Conservation (phyloP, 1,140 invertebrate species). For the Polypedilum pembai region DNA sequence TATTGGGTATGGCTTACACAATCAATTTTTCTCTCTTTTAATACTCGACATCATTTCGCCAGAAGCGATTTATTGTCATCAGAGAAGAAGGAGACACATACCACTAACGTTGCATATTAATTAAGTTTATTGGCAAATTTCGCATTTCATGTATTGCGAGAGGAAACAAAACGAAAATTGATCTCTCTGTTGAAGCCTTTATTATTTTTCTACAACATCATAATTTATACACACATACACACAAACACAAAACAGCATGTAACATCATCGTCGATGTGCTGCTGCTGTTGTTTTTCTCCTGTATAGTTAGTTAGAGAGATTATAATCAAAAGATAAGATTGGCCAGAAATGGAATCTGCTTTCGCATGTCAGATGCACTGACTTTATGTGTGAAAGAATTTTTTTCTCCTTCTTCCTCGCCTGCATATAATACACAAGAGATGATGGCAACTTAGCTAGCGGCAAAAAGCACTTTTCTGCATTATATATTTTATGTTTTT, state of each 20-base stretch:
- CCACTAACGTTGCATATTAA: background rate
- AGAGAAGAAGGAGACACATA: background rate
- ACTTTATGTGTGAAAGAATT: slow-evolving; percentile 7
- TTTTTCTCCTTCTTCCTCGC: background rate
- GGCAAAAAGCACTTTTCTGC: background rate
- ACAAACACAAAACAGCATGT: background rate
- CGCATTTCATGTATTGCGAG: background rate
- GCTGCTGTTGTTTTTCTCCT: too few species aligned
- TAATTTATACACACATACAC: slow-evolving; percentile 7
- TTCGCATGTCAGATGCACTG: background rate
- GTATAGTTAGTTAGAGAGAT: background rate
- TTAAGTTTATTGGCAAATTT: background rate
- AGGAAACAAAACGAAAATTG: background rate
- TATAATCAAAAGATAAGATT: slow-evolving; percentile 3
- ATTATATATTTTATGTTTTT: background rate
- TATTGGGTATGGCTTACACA: slow-evolving; percentile 4
- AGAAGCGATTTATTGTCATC: slow-evolving; percentile 17
- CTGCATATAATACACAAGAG: background rate
- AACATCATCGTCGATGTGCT: background rate
- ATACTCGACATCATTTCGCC: background rate
- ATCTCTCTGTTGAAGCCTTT: slow-evolving; percentile 5
- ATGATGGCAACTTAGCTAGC: background rate
- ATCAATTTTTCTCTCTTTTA: background rate
- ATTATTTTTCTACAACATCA: background rate
- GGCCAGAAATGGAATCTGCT: background rate